These are phyloP conservation scores for Probosciger aterrimus DNA, from an alignment of 2,113 vertebrate genomes.

Conservation along the genomic window DNA sequence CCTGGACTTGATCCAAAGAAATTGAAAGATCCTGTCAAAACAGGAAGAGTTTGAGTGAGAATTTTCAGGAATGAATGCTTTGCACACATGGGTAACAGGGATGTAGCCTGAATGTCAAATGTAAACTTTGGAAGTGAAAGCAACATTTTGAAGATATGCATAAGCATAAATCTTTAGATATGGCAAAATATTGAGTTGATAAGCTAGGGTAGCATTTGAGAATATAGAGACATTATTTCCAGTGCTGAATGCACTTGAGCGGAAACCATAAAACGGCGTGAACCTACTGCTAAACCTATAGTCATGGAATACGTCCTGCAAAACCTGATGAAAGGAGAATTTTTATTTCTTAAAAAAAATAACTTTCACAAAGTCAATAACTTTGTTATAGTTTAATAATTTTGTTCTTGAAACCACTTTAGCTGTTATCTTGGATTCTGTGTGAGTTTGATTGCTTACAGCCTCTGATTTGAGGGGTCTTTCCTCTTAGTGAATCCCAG, in stretches of 20 bases:
- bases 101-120: background rate
- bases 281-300: background rate
- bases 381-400: background rate
- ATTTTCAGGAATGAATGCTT: background rate
- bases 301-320: background rate
- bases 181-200: background rate
- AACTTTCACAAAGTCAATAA: background rate
- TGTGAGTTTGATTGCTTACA: background rate
- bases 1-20: background rate
- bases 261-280: background rate
- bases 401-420: background rate
- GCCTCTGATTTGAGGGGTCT: background rate
- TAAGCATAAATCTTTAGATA: background rate
- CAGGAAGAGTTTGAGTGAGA: background rate
- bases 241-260: background rate
- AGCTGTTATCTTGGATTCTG: background rate
- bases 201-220: background rate
- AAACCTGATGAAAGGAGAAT: background rate
- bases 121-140: background rate
- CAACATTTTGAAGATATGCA: background rate
- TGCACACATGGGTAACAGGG: background rate
- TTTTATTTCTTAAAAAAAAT: background rate
- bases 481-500: background rate
- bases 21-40: background rate
- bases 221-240: background rate